Evolutionary conservation across 2,797 vertebrate genomes (phyloP).

Genomic region (Thripadectes ignobilis): DNA sequence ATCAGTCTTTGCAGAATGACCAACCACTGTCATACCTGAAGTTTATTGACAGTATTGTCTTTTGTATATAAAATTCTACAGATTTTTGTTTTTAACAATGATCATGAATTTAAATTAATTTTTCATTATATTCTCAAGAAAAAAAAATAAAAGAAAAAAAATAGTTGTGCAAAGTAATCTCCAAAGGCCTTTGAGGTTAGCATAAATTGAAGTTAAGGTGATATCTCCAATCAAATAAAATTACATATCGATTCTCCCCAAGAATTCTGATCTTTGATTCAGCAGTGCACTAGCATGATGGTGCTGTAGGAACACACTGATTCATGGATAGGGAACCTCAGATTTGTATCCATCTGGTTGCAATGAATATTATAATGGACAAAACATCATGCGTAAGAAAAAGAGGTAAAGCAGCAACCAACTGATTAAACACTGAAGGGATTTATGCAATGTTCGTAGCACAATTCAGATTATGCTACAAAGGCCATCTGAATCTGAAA

Average conservation of each 20-base stretch:
- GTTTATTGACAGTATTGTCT: background rate
- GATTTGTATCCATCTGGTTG: background rate
- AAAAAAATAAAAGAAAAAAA: background rate
- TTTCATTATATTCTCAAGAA: constrained; percentile 12
- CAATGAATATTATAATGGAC: background rate
- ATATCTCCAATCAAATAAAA: constrained; percentile 36
- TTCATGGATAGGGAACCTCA: background rate
- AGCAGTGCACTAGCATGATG: background rate
- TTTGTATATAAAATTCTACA: background rate
- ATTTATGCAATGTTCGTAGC: background rate
- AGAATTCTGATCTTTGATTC: constrained; percentile 23
- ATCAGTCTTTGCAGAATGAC: background rate
- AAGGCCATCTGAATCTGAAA: background rate
- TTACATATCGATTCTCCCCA: constrained; percentile 42
- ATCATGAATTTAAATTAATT: constrained; percentile 23
- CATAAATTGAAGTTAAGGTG: constrained; percentile 27
- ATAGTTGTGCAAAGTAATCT: constrained; percentile 13
- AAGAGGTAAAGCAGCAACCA: background rate
- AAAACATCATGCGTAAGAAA: background rate
- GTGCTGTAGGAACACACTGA: background rate
- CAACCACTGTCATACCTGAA: background rate
- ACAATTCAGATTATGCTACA: background rate
- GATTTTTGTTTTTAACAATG: background rate
- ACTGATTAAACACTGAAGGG: background rate
- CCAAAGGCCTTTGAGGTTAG: constrained; percentile 3